A percentile compares a stretch with the other conserved stretches of the same genome.
phyloP scores from a whole-genome alignment of 2,888 invertebrate genomes.

The Euzophera pinguis region DNA sequence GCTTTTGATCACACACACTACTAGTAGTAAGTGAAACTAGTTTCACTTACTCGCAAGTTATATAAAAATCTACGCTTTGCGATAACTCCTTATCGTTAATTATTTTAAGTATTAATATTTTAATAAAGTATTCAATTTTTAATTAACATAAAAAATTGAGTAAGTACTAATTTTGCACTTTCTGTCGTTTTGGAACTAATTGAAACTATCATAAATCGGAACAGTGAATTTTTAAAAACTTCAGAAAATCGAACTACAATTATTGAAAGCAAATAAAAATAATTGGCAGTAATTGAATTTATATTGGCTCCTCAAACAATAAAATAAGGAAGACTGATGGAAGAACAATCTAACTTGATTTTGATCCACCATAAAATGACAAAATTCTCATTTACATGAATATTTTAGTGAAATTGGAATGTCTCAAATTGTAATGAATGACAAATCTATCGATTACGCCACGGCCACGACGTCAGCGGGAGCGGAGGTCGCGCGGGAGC shows the following conservation, averaged over 20 bases:
- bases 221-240: no score
- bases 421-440: slow-evolving; percentile 19
- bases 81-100: not conserved
- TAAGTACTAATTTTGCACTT: slow-evolving; percentile 2
- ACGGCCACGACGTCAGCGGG: no score
- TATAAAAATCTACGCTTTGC: slow-evolving; percentile 15
- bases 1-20: slow-evolving; percentile 16
- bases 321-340: slow-evolving; percentile 28
- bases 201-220: no score
- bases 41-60: slow-evolving; percentile 6
- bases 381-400: not conserved
- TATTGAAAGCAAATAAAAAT: no score
- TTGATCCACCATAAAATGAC: not conserved
- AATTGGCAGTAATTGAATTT: no score
- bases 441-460: slow-evolving; percentile 5
- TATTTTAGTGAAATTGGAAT: slow-evolving; percentile 24
- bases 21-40: no score
- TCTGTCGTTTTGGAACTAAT: no score
- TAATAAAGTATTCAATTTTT: not conserved
- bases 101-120: not conserved
- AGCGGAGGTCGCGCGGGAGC: no score
- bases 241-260: no score
- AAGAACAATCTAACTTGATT: slow-evolving; percentile 18
- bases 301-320: slow-evolving; percentile 9
- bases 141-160: not conserved